Evolutionary conservation across 2,888 invertebrate species (phyloP).

Genomic region (Tineola bisselliella): DNA sequence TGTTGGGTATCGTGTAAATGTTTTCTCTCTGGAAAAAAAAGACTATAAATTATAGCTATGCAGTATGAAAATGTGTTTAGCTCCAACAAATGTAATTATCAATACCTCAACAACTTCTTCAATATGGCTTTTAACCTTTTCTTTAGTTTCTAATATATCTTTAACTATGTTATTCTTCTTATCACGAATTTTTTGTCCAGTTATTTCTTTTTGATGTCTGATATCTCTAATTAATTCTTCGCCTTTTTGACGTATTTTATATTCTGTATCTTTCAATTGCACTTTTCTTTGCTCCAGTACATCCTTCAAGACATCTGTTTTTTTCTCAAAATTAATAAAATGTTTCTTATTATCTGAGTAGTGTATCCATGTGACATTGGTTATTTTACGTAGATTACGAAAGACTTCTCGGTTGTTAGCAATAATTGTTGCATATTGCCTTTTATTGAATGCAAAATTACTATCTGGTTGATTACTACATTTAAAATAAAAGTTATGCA

Average conservation of each 20-base stretch:
- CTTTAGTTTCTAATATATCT: slow-evolving; percentile 76
- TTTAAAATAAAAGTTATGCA: neutral
- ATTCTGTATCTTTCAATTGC: slow-evolving; percentile 68
- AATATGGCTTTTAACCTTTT: slow-evolving; percentile 76
- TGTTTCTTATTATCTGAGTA: slow-evolving; percentile 49
- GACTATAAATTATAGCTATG: too few species aligned
- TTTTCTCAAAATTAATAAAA: slow-evolving; percentile 50
- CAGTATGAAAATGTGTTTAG: too few species aligned
- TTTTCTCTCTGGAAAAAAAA: slow-evolving; percentile 76
- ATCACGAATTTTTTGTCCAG: slow-evolving; percentile 56
- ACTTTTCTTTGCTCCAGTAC: slow-evolving; percentile 71
- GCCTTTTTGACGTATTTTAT: slow-evolving; percentile 51
- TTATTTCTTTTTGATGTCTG: slow-evolving; percentile 50
- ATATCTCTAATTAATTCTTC: slow-evolving; percentile 55
- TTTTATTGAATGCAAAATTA: slow-evolving; percentile 18
- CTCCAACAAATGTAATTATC: neutral
- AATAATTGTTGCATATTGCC: slow-evolving; percentile 25
- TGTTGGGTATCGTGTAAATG: slow-evolving; percentile 92
- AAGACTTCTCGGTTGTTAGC: slow-evolving; percentile 23
- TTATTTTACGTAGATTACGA: slow-evolving; percentile 25
- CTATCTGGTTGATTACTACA: neutral
- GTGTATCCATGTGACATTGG: slow-evolving; percentile 34
- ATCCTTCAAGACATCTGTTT: slow-evolving; percentile 61
- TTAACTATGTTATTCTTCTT: slow-evolving; percentile 73
- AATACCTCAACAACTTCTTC: slow-evolving; percentile 78